Conservation (phyloP, 2,797 vertebrate genomes). For the Chelon labrosus region DNA sequence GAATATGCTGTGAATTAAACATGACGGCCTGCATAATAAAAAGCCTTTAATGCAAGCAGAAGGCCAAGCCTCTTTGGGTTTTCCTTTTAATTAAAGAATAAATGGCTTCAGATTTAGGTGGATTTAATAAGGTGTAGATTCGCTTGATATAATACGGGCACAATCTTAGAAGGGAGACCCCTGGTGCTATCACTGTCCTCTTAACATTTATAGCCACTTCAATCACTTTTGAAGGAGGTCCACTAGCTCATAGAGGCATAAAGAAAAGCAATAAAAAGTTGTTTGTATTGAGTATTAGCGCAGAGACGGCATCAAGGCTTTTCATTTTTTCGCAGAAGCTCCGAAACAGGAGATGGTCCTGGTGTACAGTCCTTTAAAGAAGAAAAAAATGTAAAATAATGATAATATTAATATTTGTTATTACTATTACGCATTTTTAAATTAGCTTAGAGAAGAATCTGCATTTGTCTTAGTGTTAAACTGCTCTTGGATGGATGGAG, state of each 20-base stretch:
- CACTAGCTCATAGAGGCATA: slow-evolving; percentile 30
- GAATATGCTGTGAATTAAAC: slow-evolving; percentile 83
- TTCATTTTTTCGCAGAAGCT: slow-evolving; percentile 25
- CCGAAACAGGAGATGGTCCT: neutral
- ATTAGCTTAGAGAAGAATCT: neutral
- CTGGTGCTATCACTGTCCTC: neutral
- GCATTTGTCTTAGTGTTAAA: neutral
- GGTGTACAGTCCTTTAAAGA: neutral
- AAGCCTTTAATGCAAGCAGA: slow-evolving; percentile 69
- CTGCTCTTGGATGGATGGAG: neutral
- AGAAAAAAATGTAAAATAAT: neutral
- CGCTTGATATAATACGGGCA: slow-evolving; percentile 15
- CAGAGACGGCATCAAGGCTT: slow-evolving; percentile 3
- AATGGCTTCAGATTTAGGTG: slow-evolving; percentile 57
- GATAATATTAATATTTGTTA: neutral
- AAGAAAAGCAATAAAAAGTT: slow-evolving; percentile 49
- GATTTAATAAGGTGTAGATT: slow-evolving; percentile 47
- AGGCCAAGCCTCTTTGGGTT: slow-evolving; percentile 53
- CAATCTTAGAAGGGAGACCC: slow-evolving; percentile 31
- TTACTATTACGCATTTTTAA: neutral
- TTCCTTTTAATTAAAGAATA: slow-evolving; percentile 69
- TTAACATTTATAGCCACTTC: slow-evolving; percentile 52
- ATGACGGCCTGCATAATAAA: slow-evolving; percentile 78
- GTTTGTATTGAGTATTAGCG: slow-evolving; percentile 48
- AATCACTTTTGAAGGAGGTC: slow-evolving; percentile 49